Evolutionary conservation across 2,797 vertebrate species (phyloP).

Genomic region (Anolis apletophallus): DNA sequence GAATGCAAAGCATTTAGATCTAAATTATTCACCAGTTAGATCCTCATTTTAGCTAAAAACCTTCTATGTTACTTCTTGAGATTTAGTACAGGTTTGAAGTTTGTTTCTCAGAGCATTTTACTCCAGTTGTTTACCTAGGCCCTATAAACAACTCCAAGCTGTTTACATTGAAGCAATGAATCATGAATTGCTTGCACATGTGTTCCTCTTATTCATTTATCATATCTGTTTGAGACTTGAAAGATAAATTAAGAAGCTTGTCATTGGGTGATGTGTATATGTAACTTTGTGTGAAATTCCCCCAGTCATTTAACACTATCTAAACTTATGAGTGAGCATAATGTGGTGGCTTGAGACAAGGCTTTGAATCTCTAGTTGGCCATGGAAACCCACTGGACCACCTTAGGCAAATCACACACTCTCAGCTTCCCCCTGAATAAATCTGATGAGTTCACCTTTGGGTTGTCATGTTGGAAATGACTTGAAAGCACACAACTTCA

Average conservation of each 20-base stretch:
- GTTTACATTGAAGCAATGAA: slow-evolving; percentile 27
- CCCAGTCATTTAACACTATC: background rate
- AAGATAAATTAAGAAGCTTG: slow-evolving; percentile 10
- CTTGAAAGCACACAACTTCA: too few species aligned
- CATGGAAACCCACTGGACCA: too few species aligned
- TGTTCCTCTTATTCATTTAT: slow-evolving; percentile 6
- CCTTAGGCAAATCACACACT: too few species aligned
- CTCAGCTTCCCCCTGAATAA: too few species aligned
- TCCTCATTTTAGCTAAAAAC: background rate
- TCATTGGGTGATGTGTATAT: background rate
- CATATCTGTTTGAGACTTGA: slow-evolving; percentile 14
- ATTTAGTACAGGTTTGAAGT: background rate
- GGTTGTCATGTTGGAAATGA: too few species aligned
- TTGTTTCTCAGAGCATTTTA: background rate
- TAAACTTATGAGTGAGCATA: background rate
- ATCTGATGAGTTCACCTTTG: too few species aligned
- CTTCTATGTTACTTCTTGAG: background rate
- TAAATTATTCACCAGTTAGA: background rate
- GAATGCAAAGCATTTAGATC: background rate
- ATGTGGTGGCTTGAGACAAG: too few species aligned
- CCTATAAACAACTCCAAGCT: slow-evolving; percentile 11
- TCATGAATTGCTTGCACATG: background rate
- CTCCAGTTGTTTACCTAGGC: background rate
- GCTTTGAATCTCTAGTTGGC: too few species aligned
- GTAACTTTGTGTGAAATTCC: background rate